These are phyloP conservation scores for Pseudachorutes palmiensis DNA, from an alignment of 1,140 invertebrate species.

Conservation along the genomic window DNA sequence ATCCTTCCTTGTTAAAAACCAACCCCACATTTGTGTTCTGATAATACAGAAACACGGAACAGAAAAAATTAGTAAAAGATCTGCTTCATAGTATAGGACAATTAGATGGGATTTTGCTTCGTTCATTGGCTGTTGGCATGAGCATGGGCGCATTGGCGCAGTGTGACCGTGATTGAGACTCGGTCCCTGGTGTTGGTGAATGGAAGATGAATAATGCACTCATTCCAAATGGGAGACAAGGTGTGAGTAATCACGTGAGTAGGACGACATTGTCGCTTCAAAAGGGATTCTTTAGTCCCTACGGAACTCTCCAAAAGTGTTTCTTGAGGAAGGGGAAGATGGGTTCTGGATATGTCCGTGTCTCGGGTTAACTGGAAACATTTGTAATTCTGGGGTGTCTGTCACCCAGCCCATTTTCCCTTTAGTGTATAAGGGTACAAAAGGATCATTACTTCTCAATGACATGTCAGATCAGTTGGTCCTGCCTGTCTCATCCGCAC, in stretches of 20 bases:
- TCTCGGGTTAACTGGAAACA: neutral
- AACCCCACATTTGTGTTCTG: too few relatives aligned
- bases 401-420: neutral
- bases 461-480: neutral
- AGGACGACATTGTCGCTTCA: neutral
- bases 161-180: neutral
- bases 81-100: too few relatives aligned
- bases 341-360: neutral
- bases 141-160: too few relatives aligned
- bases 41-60: too few relatives aligned
- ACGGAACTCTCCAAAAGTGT: too few relatives aligned
- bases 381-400: neutral
- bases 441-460: conserved; percentile 2
- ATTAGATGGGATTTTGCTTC: too few relatives aligned
- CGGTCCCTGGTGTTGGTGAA: neutral
- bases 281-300: too few relatives aligned
- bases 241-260: neutral
- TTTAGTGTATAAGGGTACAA: neutral
- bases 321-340: neutral
- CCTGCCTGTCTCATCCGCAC: neutral
- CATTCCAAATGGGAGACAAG: neutral
- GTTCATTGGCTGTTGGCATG: too few relatives aligned
- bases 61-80: too few relatives aligned
- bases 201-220: neutral
- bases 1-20: too few relatives aligned